Evolutionary conservation across 2,888 invertebrate species (phyloP).

Genomic region (Melieria omissa): DNA sequence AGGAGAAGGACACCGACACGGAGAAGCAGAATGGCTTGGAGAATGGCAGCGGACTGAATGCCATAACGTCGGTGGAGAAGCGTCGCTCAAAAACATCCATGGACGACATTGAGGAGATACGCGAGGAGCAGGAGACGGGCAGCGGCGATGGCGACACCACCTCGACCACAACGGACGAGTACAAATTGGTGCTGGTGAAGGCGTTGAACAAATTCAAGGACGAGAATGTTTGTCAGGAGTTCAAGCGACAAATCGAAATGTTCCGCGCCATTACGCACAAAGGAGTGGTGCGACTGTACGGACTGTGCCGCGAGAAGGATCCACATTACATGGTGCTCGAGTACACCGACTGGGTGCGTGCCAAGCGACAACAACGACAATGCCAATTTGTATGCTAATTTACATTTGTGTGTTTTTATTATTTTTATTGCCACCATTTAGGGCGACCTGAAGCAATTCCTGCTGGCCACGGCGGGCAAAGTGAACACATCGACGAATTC

Average conservation of each 20-base stretch:
- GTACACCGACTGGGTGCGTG: conserved; percentile 89
- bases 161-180: conserved; percentile 50
- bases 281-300: conserved; percentile 81
- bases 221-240: conserved; percentile 82
- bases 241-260: conserved; percentile 89
- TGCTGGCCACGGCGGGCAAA: conserved; percentile 71
- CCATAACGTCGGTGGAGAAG: conserved; percentile 60
- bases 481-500: conserved; percentile 59
- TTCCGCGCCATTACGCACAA: conserved; percentile 85
- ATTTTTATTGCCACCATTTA: conserved; percentile 60
- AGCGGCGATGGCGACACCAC: conserved; percentile 53
- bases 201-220: conserved; percentile 81
- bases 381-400: not conserved
- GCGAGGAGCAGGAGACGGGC: conserved; percentile 57
- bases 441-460: conserved; percentile 93
- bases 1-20: conserved; percentile 55
- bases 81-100: conserved; percentile 65
- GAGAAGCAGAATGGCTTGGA: conserved; percentile 49
- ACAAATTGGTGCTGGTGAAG: conserved; percentile 76
- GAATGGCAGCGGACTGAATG: conserved; percentile 45
- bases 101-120: conserved; percentile 67
- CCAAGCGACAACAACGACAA: not conserved
- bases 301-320: conserved; percentile 84
- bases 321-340: conserved; percentile 91
- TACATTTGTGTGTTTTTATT: not conserved